A percentile compares a stretch with the other conserved stretches of the same genome.
phyloP scores from a whole-genome alignment of 1,140 invertebrate species.

The Atta colombica region DNA sequence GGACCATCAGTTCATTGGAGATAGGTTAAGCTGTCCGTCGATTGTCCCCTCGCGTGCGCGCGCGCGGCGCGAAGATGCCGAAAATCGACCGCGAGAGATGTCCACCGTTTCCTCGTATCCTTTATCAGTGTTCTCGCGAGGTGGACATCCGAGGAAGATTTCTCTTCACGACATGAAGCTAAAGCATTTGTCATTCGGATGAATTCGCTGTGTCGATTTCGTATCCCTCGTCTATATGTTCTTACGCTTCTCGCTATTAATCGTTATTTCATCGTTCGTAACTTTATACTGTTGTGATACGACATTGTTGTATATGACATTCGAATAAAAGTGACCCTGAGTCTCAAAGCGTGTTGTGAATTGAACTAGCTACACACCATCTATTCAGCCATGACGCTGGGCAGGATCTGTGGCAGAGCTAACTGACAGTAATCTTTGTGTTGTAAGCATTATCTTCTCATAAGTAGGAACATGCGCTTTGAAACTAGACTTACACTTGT shows the following conservation, averaged over 20 bases:
- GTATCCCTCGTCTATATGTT: neutral
- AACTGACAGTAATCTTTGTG: conserved; percentile 59
- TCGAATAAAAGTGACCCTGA: neutral
- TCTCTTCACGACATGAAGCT: neutral
- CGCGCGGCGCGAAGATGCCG: neutral
- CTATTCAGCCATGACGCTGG: conserved; percentile 27
- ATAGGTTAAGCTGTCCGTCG: conserved; percentile 26
- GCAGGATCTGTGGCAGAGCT: neutral
- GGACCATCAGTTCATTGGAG: neutral
- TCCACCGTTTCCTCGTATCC: too few relatives aligned
- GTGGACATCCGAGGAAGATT: neutral
- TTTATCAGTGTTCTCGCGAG: neutral
- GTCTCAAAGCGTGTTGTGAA: conserved; percentile 10
- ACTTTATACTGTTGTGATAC: neutral
- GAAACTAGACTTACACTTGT: neutral
- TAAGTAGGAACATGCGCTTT: neutral
- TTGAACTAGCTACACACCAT: neutral
- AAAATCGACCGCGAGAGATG: neutral
- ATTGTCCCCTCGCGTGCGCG: neutral
- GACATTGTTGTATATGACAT: neutral
- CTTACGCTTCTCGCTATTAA: neutral
- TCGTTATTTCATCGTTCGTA: neutral
- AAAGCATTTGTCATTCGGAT: neutral
- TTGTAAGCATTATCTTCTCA: conserved; percentile 62
- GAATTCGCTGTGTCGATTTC: neutral